phyloP scores from a whole-genome alignment of 2,113 vertebrate genomes.

The Pedetes capensis region DNA sequence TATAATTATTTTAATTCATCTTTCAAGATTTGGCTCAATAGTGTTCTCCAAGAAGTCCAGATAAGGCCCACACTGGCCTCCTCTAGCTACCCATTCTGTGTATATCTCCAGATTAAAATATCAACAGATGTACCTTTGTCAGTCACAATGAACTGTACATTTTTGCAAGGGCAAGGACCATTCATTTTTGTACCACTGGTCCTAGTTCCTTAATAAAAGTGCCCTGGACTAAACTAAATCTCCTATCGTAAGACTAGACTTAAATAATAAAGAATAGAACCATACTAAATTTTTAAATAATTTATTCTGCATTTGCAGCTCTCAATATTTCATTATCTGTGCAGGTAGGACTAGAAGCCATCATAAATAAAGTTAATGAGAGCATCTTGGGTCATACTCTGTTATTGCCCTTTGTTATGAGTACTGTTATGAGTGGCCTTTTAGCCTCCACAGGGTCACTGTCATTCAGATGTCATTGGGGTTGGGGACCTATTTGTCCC shows the following conservation, averaged over 20 bases:
- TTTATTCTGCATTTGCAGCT: background rate
- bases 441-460: background rate
- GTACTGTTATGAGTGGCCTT: background rate
- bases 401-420: background rate
- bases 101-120: background rate
- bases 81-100: background rate
- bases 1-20: background rate
- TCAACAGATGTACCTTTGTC: background rate
- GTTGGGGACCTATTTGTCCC: background rate
- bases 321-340: background rate
- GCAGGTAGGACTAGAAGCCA: background rate
- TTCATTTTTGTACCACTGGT: background rate
- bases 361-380: background rate
- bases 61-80: too few species aligned
- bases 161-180: background rate
- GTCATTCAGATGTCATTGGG: background rate
- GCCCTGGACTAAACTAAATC: background rate
- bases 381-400: background rate
- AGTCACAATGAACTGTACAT: background rate
- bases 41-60: background rate
- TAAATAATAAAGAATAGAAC: background rate
- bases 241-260: background rate
- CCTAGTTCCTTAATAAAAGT: background rate
- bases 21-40: background rate
- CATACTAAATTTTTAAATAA: background rate